Evolutionary conservation across 2,797 vertebrate genomes (phyloP), one percentile per base, ranked within the genome.

Genomic region (Megalops cyprinoides): DNA sequence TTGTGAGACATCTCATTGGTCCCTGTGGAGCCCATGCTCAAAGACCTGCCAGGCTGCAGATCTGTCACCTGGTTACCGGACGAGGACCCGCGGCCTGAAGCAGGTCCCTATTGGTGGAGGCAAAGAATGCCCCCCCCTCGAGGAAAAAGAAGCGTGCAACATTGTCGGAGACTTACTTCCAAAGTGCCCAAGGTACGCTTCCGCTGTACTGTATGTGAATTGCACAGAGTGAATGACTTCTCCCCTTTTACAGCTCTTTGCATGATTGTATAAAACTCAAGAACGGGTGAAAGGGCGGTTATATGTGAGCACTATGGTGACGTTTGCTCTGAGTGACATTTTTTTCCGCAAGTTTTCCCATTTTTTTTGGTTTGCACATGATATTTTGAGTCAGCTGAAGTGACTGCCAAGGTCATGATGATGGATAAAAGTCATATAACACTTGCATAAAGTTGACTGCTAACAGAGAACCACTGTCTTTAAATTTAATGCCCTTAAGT

Each of bases 91-190:
- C 0, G 44, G 84, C 0, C 88, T 97, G 87, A 94, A 88, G 0
- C 95, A 93, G 14, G 34, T 96, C 80, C 87, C 95, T 0, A 20
- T 96, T 10, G 95, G 95, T 0, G 69, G 90, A 0, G 97, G 97
- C 0, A 90, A 84, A 67, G 90, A 81, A 1, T 99, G 98, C 79
- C 94, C 96, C 0, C 87, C 90, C 86, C 94, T 97, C 55, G 93
- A 97, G 48, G 95, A 98, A 89, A 97, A 94, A 81, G 97, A 98
- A 82, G 95, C 95, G 0, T 99, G 98, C 84, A 89, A 95, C 79
- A 84, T 88, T 1, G 94, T 93, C 44, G 95, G 92, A 77, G 94
- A 95, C 78, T 88, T 92, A 58, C 94, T 96, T 60, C 94, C 95
- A 58, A 92, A 90, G n/a, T 99, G 98, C 84, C 97, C 96, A 78